Percentiles rank a stretch among this genome's conserved stretches.
These are phyloP conservation scores for Megalops atlanticus DNA, from an alignment of 2,113 vertebrate genomes.

Conservation along the genomic window DNA sequence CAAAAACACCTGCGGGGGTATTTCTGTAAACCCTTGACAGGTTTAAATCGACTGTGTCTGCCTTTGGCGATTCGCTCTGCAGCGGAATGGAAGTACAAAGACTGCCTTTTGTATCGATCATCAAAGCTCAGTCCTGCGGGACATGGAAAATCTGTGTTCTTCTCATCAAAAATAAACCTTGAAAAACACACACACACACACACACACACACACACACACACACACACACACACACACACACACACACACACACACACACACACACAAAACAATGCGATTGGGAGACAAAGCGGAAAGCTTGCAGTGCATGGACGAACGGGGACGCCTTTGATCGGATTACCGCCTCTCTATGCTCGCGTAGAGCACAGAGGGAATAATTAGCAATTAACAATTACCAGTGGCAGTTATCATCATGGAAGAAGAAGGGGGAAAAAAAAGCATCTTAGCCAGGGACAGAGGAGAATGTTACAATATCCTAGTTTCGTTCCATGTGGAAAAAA, in stretches of 20 bases:
- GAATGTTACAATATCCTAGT: constrained; percentile 45
- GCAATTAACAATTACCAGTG: constrained; percentile 67
- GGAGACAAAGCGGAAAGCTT: constrained; percentile 51
- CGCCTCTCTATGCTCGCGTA: constrained; percentile 55
- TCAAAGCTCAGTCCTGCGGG: constrained; percentile 43
- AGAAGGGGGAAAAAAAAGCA: constrained; percentile 28
- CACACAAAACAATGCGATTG: constrained; percentile 33
- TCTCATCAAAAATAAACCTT: constrained; percentile 52
- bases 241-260: too few relatives aligned
- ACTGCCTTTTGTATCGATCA: constrained; percentile 26
- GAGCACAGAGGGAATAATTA: constrained; percentile 61
- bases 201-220: too few relatives aligned
- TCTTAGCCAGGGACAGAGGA: constrained; percentile 37
- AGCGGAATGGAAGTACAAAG: background rate
- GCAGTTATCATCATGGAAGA: constrained; percentile 61
- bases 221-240: too few relatives aligned
- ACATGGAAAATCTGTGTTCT: constrained; percentile 49
- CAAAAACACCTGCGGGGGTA: constrained; percentile 59
- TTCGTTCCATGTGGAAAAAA: constrained; percentile 37
- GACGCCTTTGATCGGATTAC: constrained; percentile 66
- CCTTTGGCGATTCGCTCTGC: constrained; percentile 28
- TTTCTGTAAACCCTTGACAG: constrained; percentile 62
- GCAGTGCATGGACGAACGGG: constrained; percentile 46
- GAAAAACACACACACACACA: constrained; percentile 47
- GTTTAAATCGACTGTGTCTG: constrained; percentile 59